Evolutionary conservation across 1,140 invertebrate genomes (phyloP), one percentile per base, ranked within the genome.

Genomic region (Sinella curviseta): DNA sequence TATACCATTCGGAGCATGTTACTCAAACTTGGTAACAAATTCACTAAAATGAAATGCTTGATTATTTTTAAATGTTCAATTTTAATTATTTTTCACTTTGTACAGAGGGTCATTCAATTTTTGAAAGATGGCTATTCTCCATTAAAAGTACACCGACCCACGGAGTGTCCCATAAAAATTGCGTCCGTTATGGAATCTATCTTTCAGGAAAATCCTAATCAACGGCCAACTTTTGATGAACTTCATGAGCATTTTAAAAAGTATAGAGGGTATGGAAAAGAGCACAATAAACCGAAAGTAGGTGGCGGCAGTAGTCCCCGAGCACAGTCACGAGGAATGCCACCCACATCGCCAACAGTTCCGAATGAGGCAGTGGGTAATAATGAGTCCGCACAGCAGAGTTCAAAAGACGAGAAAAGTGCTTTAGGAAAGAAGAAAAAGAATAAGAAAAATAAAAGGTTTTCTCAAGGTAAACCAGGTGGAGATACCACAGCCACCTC

Each of bases 161-260:
- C 55, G 8, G 39, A 26, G 4, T 77, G 76, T 34, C 76, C 79
- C 0, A 30, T 12, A 28, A 30, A 33, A 1, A 48, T 80, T 0
- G 26, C 57, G 30, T 20, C 2, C 0, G 16, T 77, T 2, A 77
- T 80, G 76, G 76, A 80, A 36, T 55, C 17, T 26, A 74, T 77
- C 39, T 80, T 80, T 24, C 65, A 70, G 24, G 79, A 36, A 26
- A 34, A 35, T 1, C 76, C 76, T 30, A 54, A 57, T 34, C 48
- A 80, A 17, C 39, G 79, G 8, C 79, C 79, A 1, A 8, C 60
- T 35, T 77, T 80, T 65, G 28, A 35, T n/a, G 28, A 57, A 33
- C 35, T 80, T 0, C 34, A 60, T 8, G 12, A 60, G 24, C 4
- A 60, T 12, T 26, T 60, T 26, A 60, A 48, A 48, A 20, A 48